Conservation (phyloP, 2,113 vertebrate species). For the Thomomys bottae region DNA sequence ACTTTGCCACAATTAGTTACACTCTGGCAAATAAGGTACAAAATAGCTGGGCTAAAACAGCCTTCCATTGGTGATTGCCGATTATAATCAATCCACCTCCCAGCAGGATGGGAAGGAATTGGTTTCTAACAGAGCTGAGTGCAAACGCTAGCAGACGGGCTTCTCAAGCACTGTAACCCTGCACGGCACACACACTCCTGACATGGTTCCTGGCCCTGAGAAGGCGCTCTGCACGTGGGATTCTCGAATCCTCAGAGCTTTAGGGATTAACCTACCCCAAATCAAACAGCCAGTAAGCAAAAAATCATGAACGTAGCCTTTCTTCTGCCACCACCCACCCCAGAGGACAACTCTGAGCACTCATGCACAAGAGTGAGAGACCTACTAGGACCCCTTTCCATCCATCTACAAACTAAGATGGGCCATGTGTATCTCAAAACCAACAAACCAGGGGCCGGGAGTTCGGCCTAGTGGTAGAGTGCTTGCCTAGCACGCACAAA, state of each 20-base stretch:
- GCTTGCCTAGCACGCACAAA: too few species aligned
- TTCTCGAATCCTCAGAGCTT: too few species aligned
- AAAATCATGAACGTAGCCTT: too few species aligned
- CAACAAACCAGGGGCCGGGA: too few species aligned
- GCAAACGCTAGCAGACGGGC: background rate
- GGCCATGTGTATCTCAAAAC: background rate
- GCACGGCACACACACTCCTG: background rate
- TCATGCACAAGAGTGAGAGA: background rate
- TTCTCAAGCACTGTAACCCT: background rate
- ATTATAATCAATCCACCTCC: too few species aligned
- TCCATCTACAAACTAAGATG: background rate
- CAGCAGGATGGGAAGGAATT: accelerated
- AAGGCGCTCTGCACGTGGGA: too few species aligned
- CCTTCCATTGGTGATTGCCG: accelerated
- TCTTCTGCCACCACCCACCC: background rate
- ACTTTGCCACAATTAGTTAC: background rate
- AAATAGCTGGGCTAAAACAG: background rate
- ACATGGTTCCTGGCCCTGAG: background rate
- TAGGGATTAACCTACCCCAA: too few species aligned
- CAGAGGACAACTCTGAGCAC: background rate
- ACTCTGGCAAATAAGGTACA: background rate
- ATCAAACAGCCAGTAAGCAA: background rate
- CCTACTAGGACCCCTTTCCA: background rate
- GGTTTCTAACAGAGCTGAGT: background rate
- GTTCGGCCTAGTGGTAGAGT: too few species aligned